Percentiles rank a stretch among this genome's conserved stretches.
These are phyloP conservation scores for Eristalinus sepulchralis DNA, from an alignment of 2,888 invertebrate species.

Conservation along the genomic window DNA sequence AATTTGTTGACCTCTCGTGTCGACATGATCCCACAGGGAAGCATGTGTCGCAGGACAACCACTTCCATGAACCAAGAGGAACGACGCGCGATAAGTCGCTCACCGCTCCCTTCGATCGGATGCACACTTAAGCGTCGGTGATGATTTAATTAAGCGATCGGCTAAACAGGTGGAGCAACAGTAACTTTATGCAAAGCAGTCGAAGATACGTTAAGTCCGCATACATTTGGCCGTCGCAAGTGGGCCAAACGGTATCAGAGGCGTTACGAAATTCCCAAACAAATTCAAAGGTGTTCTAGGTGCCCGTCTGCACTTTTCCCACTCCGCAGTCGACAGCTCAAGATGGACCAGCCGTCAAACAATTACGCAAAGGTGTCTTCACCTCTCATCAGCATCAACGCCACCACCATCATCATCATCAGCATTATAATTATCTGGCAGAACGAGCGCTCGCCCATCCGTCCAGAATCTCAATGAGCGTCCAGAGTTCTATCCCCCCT, in stretches of 20 bases:
- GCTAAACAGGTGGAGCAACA: neutral
- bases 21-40: neutral
- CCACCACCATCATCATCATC: constrained; percentile 15
- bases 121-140: neutral
- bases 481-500: constrained; percentile 18
- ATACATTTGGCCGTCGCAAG: constrained; percentile 1
- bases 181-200: constrained; percentile 5
- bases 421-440: neutral
- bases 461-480: constrained; percentile 25
- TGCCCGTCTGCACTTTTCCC: neutral
- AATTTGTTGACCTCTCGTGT: constrained; percentile 32
- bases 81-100: neutral
- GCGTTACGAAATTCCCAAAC: neutral
- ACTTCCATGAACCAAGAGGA: neutral
- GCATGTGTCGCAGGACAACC: neutral
- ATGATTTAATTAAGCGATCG: neutral
- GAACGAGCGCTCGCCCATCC: neutral
- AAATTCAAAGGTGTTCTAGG: neutral
- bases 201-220: neutral
- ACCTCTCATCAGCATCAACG: constrained; percentile 1
- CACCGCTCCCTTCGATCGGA: neutral
- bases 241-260: neutral
- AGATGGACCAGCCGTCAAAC: neutral
- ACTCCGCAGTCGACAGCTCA: neutral
- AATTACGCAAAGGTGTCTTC: constrained; percentile 9